Evolutionary conservation across 2,888 invertebrate species (phyloP).

Genomic region (Corythucha ciliata): DNA sequence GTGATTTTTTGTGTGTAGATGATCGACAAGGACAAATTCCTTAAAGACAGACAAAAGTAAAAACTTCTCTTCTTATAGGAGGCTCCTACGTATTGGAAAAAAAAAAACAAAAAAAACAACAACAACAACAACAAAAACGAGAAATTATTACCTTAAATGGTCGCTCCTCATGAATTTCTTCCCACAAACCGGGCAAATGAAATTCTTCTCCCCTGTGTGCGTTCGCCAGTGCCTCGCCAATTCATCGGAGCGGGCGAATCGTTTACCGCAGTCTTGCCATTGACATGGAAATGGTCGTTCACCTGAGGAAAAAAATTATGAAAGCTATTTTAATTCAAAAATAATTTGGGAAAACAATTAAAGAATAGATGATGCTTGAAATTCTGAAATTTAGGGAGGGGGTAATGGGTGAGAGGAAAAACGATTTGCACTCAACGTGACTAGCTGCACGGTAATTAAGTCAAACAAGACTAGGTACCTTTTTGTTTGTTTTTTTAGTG

Average conservation of each 20-base stretch:
- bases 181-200: slow-evolving; percentile 52
- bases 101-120: neutral
- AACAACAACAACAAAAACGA: neutral
- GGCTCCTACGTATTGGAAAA: neutral
- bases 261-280: slow-evolving; percentile 53
- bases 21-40: too few relatives aligned
- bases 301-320: slow-evolving; percentile 41
- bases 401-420: too few relatives aligned
- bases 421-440: too few relatives aligned
- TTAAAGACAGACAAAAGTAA: slow-evolving; percentile 4
- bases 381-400: neutral
- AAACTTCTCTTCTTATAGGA: neutral
- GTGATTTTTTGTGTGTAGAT: too few relatives aligned
- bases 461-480: too few relatives aligned
- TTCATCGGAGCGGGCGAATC: slow-evolving; percentile 57
- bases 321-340: neutral
- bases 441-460: too few relatives aligned
- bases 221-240: slow-evolving; percentile 53
- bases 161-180: slow-evolving; percentile 57
- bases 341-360: neutral
- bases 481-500: too few relatives aligned
- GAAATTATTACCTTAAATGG: slow-evolving; percentile 46
- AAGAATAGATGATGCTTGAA: neutral
- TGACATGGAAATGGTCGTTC: slow-evolving; percentile 55
- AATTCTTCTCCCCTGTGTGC: slow-evolving; percentile 58